Conservation (phyloP, 2,888 invertebrate species). For the Torymus tubicola region DNA sequence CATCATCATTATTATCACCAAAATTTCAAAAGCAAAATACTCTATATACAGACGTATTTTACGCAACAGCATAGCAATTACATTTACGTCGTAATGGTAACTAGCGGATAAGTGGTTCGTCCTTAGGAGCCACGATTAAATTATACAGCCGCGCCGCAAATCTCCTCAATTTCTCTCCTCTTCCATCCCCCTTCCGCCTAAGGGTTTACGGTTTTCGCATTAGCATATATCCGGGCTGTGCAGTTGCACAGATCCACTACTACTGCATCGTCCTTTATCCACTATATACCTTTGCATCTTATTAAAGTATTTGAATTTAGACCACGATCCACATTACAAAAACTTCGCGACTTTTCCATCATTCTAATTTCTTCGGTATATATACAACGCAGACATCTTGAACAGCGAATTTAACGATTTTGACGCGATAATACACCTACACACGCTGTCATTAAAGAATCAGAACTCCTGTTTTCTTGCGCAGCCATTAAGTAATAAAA, state of each 20-base stretch:
- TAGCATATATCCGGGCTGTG: conserved; percentile 44
- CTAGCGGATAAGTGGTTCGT: neutral
- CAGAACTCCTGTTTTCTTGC: too few relatives aligned
- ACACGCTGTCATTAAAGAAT: too few relatives aligned
- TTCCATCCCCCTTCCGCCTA: too few relatives aligned
- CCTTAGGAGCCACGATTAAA: conserved; percentile 19
- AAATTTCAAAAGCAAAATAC: too few relatives aligned
- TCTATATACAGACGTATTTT: too few relatives aligned
- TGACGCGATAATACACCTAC: too few relatives aligned
- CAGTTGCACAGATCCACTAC: conserved; percentile 22
- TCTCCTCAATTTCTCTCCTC: conserved; percentile 30
- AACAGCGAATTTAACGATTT: too few relatives aligned
- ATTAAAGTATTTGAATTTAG: conserved; percentile 37
- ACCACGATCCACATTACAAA: too few relatives aligned
- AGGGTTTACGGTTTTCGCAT: conserved; percentile 46
- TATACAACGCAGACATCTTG: neutral
- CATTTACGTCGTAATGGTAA: neutral
- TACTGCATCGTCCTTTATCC: neutral
- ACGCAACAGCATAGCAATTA: too few relatives aligned
- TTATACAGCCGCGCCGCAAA: conserved; percentile 34
- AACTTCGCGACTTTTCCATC: neutral
- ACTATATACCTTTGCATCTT: conserved; percentile 19
- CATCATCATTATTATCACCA: too few relatives aligned
- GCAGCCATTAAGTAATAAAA: neutral
- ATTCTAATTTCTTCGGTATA: neutral